A percentile compares a stretch with the other conserved stretches of the same genome.
These are phyloP conservation scores for Salvelinus fontinalis DNA, from an alignment of 2,113 vertebrate genomes.

Conservation along the genomic window DNA sequence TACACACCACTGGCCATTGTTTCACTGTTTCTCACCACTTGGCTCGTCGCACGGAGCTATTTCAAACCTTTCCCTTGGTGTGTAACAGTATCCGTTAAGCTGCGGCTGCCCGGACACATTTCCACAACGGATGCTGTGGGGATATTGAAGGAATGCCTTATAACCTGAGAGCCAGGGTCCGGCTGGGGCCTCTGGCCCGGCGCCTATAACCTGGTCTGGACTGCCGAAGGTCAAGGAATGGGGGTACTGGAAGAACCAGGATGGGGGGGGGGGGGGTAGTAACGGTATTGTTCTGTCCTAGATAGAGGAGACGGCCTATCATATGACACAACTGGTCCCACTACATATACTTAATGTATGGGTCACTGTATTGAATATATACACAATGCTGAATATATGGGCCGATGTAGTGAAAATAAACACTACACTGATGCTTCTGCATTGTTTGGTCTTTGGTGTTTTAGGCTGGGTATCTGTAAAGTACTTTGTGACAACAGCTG, in stretches of 20 bases:
- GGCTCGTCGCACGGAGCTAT: not conserved
- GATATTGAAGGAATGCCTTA: not conserved
- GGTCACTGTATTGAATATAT: too few species aligned
- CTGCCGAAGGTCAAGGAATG: constrained; percentile 3
- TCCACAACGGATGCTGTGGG: constrained; percentile 8
- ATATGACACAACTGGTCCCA: too few species aligned
- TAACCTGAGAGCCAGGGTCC: not conserved
- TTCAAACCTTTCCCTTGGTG: not conserved
- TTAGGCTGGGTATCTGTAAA: too few species aligned
- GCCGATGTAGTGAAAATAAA: too few species aligned
- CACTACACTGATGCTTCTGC: too few species aligned
- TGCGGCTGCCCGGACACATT: constrained; percentile 8
- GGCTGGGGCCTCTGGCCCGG: not conserved
- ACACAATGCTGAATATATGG: not conserved
- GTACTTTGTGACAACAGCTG: too few species aligned
- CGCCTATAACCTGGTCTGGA: not conserved
- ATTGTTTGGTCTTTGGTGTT: too few species aligned
- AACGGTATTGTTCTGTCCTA: not conserved
- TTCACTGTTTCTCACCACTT: too few species aligned
- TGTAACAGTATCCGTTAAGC: not conserved
- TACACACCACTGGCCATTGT: too few species aligned
- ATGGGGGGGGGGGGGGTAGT: not conserved
- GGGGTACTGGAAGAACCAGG: not conserved
- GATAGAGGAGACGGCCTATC: not conserved
- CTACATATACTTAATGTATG: not conserved